A percentile compares a stretch with the other conserved stretches of the same genome.
These are phyloP conservation scores for Tipula lateralis DNA, from an alignment of 2,888 invertebrate genomes.

Conservation along the genomic window DNA sequence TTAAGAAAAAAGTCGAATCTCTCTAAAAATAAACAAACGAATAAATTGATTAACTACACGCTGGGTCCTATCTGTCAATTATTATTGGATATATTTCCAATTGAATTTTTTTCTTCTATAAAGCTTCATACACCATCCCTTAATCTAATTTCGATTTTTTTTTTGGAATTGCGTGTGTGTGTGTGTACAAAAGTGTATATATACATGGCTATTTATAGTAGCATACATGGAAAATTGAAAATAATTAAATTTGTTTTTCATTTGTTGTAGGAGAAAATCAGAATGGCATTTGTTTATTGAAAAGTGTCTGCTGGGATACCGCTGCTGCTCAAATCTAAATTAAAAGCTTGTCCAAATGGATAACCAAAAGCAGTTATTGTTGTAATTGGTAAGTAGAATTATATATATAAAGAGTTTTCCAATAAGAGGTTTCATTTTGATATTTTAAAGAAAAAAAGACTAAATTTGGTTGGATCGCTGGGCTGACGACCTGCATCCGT, in stretches of 20 bases:
- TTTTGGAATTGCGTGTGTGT: not conserved
- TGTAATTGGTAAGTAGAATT: not conserved
- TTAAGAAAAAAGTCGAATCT: not conserved
- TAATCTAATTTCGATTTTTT: not conserved
- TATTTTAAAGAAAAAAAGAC: too few species aligned
- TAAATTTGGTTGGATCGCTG: too few species aligned
- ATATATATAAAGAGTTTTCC: too few species aligned
- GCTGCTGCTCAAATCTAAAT: not conserved
- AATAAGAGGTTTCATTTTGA: too few species aligned
- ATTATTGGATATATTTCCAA: constrained; percentile 1
- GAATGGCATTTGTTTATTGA: not conserved
- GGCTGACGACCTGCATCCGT: too few species aligned
- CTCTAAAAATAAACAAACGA: constrained; percentile 4
- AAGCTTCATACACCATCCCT: constrained; percentile 6
- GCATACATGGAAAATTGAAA: not conserved
- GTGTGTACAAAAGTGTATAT: not conserved
- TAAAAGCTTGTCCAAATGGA: not conserved
- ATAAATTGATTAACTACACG: constrained; percentile 24
- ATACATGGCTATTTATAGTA: not conserved
- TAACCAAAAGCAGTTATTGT: not conserved
- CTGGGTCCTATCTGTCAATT: constrained; percentile 19
- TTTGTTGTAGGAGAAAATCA: not conserved
- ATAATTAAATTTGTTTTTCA: constrained; percentile 6
- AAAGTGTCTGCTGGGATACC: not conserved
- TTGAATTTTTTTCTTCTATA: not conserved